Conservation (phyloP, 2,797 vertebrate genomes). For the Trematocara caparti region DNA sequence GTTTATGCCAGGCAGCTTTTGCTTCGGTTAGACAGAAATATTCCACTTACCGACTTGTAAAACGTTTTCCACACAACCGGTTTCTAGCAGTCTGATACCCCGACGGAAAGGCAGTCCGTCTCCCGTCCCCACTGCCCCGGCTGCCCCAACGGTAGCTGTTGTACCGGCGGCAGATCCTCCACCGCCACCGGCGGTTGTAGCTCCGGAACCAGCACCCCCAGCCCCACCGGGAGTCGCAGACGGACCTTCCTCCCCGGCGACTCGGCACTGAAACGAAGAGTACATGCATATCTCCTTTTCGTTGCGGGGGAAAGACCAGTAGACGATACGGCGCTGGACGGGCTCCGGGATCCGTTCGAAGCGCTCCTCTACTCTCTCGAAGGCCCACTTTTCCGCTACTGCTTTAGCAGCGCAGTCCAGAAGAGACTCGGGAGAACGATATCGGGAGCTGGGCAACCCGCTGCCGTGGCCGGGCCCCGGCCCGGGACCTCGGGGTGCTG, state of each 20-base stretch:
- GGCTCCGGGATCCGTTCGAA: slow-evolving; percentile 97
- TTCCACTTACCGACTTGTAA: slow-evolving; percentile 95
- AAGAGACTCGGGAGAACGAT: slow-evolving; percentile 87
- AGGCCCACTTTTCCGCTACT: slow-evolving; percentile 97
- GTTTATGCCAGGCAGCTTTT: background rate
- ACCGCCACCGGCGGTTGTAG: slow-evolving; percentile 53
- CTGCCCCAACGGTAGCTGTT: slow-evolving; percentile 62
- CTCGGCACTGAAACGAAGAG: slow-evolving; percentile 93
- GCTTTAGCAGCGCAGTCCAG: slow-evolving; percentile 95
- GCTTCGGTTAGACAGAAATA: background rate
- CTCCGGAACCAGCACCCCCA: slow-evolving; percentile 61
- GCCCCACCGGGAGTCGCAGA: slow-evolving; percentile 53
- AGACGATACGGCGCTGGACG: slow-evolving; percentile 95
- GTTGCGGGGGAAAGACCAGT: slow-evolving; percentile 96
- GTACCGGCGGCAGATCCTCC: slow-evolving; percentile 69
- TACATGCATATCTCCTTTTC: slow-evolving; percentile 99
- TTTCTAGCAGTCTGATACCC: slow-evolving; percentile 93
- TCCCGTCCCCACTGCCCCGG: slow-evolving; percentile 70
- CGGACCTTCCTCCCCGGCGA: slow-evolving; percentile 79
- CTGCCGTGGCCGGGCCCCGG: slow-evolving; percentile 78
- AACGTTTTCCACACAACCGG: slow-evolving; percentile 95
- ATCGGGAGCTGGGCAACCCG: slow-evolving; percentile 70
- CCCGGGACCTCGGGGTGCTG: slow-evolving; percentile 81
- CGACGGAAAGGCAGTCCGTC: slow-evolving; percentile 92
- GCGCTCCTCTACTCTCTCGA: slow-evolving; percentile 95